Evolutionary conservation across 2,113 vertebrate species (phyloP).

Genomic region (Taurulus bubalis): DNA sequence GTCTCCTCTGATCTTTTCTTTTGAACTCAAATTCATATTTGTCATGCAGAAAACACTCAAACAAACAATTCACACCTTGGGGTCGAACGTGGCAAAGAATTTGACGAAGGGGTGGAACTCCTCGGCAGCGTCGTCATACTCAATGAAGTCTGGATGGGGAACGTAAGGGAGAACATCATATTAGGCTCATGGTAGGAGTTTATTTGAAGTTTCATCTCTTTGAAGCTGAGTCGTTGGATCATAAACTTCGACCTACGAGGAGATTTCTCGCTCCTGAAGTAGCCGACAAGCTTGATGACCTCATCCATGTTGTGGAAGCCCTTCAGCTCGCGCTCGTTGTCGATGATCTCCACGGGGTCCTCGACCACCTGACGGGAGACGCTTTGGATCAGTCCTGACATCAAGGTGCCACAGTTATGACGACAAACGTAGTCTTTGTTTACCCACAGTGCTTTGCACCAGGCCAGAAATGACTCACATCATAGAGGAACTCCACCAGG

Average conservation of each 20-base stretch:
- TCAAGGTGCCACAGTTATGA: background rate
- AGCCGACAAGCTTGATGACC: slow-evolving; percentile 91
- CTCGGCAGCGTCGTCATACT: slow-evolving; percentile 89
- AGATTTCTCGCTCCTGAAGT: slow-evolving; percentile 90
- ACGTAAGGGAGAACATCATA: background rate
- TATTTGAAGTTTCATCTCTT: background rate
- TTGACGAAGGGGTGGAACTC: slow-evolving; percentile 94
- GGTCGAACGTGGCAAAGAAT: slow-evolving; percentile 92
- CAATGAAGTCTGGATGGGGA: slow-evolving; percentile 86
- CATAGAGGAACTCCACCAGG: slow-evolving; percentile 92
- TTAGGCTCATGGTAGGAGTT: background rate
- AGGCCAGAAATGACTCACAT: slow-evolving; percentile 80
- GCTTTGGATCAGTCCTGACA: background rate
- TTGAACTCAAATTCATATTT: background rate
- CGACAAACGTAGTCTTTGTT: background rate
- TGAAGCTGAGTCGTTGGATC: background rate
- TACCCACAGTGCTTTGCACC: background rate
- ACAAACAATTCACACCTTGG: slow-evolving; percentile 83
- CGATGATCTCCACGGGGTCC: slow-evolving; percentile 90
- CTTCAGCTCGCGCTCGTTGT: slow-evolving; percentile 89
- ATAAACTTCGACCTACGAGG: slow-evolving; percentile 82
- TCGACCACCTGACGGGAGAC: slow-evolving; percentile 83
- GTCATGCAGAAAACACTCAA: background rate
- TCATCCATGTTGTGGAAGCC: slow-evolving; percentile 91
- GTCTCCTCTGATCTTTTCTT: background rate